Conservation (phyloP, 2,888 invertebrate genomes). For the Limnephilus rhombicus region DNA sequence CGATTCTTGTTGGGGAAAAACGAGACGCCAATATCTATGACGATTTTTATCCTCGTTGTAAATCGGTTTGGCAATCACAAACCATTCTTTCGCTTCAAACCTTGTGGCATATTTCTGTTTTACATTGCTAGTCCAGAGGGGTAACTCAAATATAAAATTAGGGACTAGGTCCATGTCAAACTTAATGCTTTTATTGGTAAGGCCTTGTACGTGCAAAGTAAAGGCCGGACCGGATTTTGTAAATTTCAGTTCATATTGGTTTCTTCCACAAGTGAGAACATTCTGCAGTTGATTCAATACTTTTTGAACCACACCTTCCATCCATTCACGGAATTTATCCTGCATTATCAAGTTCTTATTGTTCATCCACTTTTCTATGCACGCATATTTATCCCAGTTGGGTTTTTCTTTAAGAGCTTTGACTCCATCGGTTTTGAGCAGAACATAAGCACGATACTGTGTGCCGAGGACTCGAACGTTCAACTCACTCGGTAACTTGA, state of each 20-base stretch:
- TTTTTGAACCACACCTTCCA: slow-evolving; percentile 43
- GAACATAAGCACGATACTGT: slow-evolving; percentile 22
- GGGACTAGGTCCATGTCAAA: slow-evolving; percentile 52
- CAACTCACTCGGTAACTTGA: slow-evolving; percentile 11
- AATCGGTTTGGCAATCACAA: slow-evolving; percentile 50
- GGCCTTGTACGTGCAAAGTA: slow-evolving; percentile 38
- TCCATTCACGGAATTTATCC: slow-evolving; percentile 43
- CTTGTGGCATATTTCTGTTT: neutral
- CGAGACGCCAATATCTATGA: slow-evolving; percentile 25
- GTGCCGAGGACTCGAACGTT: neutral
- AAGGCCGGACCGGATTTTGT: slow-evolving; percentile 51
- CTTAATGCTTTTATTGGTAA: neutral
- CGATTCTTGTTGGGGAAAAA: slow-evolving; percentile 35
- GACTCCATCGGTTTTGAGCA: slow-evolving; percentile 33
- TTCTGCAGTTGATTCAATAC: slow-evolving; percentile 6
- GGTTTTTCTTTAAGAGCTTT: slow-evolving; percentile 33
- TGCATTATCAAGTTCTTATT: slow-evolving; percentile 38
- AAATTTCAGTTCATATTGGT: neutral
- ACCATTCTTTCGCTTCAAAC: slow-evolving; percentile 44
- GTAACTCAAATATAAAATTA: slow-evolving; percentile 30
- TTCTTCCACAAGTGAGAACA: neutral
- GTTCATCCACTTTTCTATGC: slow-evolving; percentile 49
- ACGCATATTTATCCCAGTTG: slow-evolving; percentile 43
- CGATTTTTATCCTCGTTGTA: neutral
- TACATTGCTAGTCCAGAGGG: slow-evolving; percentile 32